A percentile compares a stretch with the other conserved stretches of the same genome.
Evolutionary conservation across 2,113 vertebrate species (phyloP).

Genomic region (Furnarius figulus): DNA sequence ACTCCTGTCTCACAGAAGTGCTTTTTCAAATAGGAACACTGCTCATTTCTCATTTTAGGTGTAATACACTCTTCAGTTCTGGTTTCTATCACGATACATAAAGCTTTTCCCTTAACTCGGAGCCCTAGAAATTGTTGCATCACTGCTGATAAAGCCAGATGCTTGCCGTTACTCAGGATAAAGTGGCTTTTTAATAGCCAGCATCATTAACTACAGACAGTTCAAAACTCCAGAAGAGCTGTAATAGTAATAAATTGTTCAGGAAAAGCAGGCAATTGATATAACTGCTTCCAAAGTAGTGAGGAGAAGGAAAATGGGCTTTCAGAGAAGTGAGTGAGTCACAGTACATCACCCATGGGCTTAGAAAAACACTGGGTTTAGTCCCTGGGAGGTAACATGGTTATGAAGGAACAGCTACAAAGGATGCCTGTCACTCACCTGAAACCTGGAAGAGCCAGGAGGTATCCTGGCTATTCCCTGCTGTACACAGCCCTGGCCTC

Average conservation of each 20-base stretch:
- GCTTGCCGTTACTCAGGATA: conserved; percentile 14
- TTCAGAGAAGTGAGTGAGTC: conserved; percentile 1
- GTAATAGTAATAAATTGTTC: conserved; percentile 52
- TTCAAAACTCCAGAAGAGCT: conserved; percentile 11
- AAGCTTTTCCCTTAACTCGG: background rate
- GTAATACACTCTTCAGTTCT: background rate
- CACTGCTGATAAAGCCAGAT: conserved; percentile 15
- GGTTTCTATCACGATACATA: background rate
- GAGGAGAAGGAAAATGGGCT: conserved; percentile 22
- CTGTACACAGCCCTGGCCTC: background rate
- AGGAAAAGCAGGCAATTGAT: conserved; percentile 44
- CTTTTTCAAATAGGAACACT: background rate
- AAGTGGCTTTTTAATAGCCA: conserved; percentile 38
- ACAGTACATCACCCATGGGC: background rate
- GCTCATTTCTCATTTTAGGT: background rate
- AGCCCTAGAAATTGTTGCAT: background rate
- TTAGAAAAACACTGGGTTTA: background rate
- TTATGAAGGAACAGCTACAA: background rate
- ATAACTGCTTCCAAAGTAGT: conserved; percentile 25
- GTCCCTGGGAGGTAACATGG: background rate
- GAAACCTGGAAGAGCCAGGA: rapidly evolving
- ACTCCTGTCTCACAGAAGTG: background rate
- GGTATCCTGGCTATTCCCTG: rapidly evolving
- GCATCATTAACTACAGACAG: conserved; percentile 41
- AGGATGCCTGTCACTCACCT: background rate